Evolutionary conservation across 2,113 vertebrate genomes (phyloP).

Genomic region (Callipepla squamata): DNA sequence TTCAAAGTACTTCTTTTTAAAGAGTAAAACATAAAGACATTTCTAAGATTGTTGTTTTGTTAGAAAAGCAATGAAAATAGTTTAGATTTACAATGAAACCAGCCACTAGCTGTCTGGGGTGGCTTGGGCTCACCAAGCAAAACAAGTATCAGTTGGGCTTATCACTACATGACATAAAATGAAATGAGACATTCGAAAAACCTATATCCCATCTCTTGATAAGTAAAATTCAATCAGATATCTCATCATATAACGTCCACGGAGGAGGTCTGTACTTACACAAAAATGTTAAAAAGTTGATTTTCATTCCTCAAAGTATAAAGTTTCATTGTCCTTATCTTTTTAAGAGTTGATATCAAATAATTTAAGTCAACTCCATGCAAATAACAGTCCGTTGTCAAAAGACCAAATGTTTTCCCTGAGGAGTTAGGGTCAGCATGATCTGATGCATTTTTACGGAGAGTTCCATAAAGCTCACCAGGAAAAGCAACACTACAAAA

Average conservation of each 20-base stretch:
- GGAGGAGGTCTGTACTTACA: neutral
- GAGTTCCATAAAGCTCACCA: neutral
- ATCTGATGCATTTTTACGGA: neutral
- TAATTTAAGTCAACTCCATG: neutral
- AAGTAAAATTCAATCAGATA: neutral
- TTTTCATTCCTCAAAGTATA: neutral
- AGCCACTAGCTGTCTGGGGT: neutral
- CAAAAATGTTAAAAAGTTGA: neutral
- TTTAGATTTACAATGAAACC: constrained; percentile 46
- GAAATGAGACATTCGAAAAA: neutral
- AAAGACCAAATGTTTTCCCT: too few relatives aligned
- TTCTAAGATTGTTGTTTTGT: constrained; percentile 43
- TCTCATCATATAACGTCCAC: accelerated
- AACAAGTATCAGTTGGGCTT: neutral
- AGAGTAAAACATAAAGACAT: constrained; percentile 11
- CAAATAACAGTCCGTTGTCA: neutral
- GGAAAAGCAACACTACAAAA: neutral
- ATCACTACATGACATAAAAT: accelerated
- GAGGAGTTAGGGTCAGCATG: too few relatives aligned
- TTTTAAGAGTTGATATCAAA: neutral
- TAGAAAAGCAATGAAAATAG: constrained; percentile 47
- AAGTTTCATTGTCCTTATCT: accelerated
- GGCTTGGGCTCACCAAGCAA: neutral
- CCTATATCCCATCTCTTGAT: too few relatives aligned
- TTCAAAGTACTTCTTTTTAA: constrained; percentile 48